Percentiles rank a stretch among this genome's conserved stretches.
These are phyloP conservation scores for Nettapus auritus DNA, from an alignment of 2,113 vertebrate genomes.

Conservation along the genomic window DNA sequence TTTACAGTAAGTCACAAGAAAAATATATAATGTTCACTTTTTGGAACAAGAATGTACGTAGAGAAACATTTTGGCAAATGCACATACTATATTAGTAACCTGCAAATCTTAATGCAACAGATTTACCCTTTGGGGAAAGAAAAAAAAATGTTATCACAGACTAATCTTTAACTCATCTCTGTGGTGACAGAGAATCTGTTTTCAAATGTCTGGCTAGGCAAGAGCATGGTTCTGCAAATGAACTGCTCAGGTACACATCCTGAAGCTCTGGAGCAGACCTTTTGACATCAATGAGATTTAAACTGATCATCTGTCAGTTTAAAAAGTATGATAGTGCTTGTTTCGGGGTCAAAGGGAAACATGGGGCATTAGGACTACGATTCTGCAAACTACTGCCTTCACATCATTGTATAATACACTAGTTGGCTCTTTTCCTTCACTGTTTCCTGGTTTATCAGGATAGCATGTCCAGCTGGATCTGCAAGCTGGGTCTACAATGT, in stretches of 20 bases:
- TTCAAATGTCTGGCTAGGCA: neutral
- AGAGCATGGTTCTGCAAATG: neutral
- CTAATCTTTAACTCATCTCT: neutral
- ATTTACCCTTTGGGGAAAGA: neutral
- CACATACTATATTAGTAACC: neutral
- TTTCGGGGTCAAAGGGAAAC: neutral
- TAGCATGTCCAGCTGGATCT: neutral
- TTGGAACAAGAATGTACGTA: neutral
- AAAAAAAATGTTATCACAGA: neutral
- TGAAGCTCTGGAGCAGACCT: neutral
- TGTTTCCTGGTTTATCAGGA: neutral
- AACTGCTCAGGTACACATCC: neutral
- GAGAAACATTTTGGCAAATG: neutral
- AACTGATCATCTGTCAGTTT: neutral
- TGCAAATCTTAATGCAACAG: neutral
- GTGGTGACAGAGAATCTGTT: neutral
- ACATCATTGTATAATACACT: fast-evolving
- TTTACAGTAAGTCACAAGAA: neutral
- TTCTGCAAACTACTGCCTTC: neutral
- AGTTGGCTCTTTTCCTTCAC: neutral
- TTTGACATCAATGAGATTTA: neutral
- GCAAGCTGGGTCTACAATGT: neutral
- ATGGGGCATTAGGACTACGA: neutral
- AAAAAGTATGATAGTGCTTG: neutral
- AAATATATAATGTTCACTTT: neutral